phyloP scores from a whole-genome alignment of 2,113 vertebrate genomes.

The Lycaon pictus region DNA sequence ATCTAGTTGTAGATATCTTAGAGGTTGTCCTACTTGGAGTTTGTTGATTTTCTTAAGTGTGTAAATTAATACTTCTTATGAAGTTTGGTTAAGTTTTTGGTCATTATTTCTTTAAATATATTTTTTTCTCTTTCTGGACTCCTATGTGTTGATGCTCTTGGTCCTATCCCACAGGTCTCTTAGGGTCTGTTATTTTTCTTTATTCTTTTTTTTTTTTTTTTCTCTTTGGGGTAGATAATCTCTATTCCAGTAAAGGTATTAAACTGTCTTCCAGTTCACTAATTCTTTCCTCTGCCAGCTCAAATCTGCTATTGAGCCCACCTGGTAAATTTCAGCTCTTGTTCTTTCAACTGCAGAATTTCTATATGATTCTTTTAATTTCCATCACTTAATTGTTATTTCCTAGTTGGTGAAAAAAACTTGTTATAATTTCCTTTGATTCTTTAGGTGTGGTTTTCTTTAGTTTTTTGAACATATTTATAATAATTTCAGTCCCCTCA shows the following conservation, averaged over 20 bases:
- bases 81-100: not conserved
- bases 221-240: not conserved
- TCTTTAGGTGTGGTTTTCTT: not conserved
- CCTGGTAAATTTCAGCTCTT: not conserved
- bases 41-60: not conserved
- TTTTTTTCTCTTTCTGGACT: not conserved
- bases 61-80: not conserved
- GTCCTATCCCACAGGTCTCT: not conserved
- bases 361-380: not conserved
- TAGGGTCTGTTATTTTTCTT: not conserved
- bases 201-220: not conserved
- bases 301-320: not conserved
- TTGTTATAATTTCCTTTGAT: not conserved
- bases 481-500: not conserved
- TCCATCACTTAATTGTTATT: not conserved
- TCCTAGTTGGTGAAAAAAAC: not conserved
- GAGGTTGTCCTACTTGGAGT: not conserved
- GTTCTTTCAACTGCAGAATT: not conserved
- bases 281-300: not conserved
- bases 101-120: not conserved
- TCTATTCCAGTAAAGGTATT: not conserved
- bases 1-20: not conserved
- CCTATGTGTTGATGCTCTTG: not conserved
- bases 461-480: not conserved
- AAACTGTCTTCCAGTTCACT: not conserved